Evolutionary conservation across 2,113 vertebrate genomes (phyloP), one percentile per base, ranked within the genome.

Genomic region (Hippocampus abdominalis): DNA sequence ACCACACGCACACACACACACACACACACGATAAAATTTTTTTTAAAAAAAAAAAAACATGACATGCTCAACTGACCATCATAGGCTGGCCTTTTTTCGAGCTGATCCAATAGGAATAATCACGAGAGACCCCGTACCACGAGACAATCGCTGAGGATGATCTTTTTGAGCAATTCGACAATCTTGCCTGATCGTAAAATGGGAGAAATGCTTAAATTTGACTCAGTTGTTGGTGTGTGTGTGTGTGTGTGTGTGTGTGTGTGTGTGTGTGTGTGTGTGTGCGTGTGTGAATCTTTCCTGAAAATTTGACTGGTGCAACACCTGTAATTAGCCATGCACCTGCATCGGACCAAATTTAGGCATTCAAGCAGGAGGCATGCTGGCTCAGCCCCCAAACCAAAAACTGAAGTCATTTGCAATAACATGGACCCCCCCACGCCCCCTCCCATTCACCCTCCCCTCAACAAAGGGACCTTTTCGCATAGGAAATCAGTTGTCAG

Each of bases 401-500:
- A 89, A 80, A 85, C 79, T 79, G 76, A 82, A 87, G 82, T 88
- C 84, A 89, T 89, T 89, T 83, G 81, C 86, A 90, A 87, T 87
- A 89, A 89, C 87, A 82, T 83, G 84, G 87, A 86, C 84, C 81
- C 54, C 84, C 46, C 42, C 42, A 2, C 16, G 3, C 16, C 46
- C 21, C 49, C 86, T 42, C 42, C 83, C 84, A 74, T 77, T 70
- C 73, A 70, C 36, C 21, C 40, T 74, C 78, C 68, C 75, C 68
- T 23, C 65, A 51, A 80, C 67, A 79, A 86, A 87, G 86, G 75
- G 64, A 73, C 92, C 93, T 93, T 95, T 94, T 94, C 5, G 93
- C 93, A 93, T 94, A 94, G 94, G 93, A 97, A 95, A 95, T 97
- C 93, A 94, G 94, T 95, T 94, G 94, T 87, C 95, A 95, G 94